phyloP scores from a whole-genome alignment of 1,140 invertebrate species.

The Drosophila pruinosa region DNA sequence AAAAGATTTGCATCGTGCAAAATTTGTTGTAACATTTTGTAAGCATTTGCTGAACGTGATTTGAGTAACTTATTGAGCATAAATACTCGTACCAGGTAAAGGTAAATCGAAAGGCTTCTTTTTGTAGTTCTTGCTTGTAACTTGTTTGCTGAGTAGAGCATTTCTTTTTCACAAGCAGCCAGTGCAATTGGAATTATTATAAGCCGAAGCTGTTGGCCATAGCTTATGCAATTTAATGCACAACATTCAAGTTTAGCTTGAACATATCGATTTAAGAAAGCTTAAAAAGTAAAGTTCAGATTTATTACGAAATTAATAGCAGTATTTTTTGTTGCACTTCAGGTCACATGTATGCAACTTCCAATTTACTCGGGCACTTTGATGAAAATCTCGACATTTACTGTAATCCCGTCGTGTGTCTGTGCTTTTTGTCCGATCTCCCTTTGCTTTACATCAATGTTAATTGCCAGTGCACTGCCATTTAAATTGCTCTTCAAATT shows the following conservation, averaged over 20 bases:
- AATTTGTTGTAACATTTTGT: slow-evolving; percentile 66
- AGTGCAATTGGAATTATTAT: neutral
- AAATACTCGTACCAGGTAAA: slow-evolving; percentile 36
- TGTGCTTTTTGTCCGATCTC: no score
- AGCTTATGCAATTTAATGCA: neutral
- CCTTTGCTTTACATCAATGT: slow-evolving; percentile 49
- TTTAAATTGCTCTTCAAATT: slow-evolving; percentile 65
- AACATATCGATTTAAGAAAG: neutral
- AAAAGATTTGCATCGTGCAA: slow-evolving; percentile 67
- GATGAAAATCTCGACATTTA: slow-evolving; percentile 69
- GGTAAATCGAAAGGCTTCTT: neutral
- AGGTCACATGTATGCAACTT: neutral
- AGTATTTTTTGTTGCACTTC: neutral
- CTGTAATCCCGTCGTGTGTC: slow-evolving; percentile 14
- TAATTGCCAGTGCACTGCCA: slow-evolving; percentile 50
- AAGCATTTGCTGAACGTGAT: slow-evolving; percentile 77
- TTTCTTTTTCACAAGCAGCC: neutral
- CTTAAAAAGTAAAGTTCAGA: neutral
- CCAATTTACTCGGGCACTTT: slow-evolving; percentile 52
- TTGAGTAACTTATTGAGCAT: slow-evolving; percentile 71
- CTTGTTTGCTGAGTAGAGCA: slow-evolving; percentile 35
- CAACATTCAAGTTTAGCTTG: neutral
- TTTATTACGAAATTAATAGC: neutral
- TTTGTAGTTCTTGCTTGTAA: slow-evolving; percentile 30
- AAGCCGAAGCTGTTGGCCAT: neutral